These are phyloP conservation scores for Trichonephila inaurata DNA, from an alignment of 1,140 invertebrate genomes.

Conservation along the genomic window DNA sequence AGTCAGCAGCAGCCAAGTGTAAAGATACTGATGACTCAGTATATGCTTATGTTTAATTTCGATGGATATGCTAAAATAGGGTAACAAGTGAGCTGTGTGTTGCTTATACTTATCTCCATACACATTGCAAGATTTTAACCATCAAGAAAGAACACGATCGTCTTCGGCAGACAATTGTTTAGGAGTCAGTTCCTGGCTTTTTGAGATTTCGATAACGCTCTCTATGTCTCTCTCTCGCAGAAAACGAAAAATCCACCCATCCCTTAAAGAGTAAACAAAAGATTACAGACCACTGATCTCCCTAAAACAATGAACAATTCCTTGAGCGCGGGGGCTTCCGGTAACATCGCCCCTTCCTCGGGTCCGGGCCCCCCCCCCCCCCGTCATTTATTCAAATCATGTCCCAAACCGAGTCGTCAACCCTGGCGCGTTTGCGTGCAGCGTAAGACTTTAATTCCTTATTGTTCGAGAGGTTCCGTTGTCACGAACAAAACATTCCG, in stretches of 20 bases:
- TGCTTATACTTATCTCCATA: too few species aligned
- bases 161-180: too few species aligned
- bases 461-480: constrained; percentile 49
- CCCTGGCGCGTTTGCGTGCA: constrained; percentile 26
- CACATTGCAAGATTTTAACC: too few species aligned
- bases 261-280: neutral
- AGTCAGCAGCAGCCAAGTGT: too few species aligned
- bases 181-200: too few species aligned
- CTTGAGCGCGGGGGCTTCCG: constrained; percentile 44
- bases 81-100: too few species aligned
- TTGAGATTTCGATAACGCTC: too few species aligned
- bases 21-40: too few species aligned
- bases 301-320: neutral
- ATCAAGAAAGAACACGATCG: too few species aligned
- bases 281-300: neutral
- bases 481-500: neutral
- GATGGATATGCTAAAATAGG: too few species aligned
- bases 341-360: neutral
- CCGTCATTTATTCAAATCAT: constrained; percentile 54
- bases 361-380: constrained; percentile 30
- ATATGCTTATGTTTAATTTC: too few species aligned
- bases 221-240: neutral
- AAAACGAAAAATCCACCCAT: neutral
- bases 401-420: constrained; percentile 27
- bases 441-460: constrained; percentile 54